Evolutionary conservation across 2,797 vertebrate species (phyloP), one percentile per base, ranked within the genome.

Genomic region (Sebastiscus tertius): DNA sequence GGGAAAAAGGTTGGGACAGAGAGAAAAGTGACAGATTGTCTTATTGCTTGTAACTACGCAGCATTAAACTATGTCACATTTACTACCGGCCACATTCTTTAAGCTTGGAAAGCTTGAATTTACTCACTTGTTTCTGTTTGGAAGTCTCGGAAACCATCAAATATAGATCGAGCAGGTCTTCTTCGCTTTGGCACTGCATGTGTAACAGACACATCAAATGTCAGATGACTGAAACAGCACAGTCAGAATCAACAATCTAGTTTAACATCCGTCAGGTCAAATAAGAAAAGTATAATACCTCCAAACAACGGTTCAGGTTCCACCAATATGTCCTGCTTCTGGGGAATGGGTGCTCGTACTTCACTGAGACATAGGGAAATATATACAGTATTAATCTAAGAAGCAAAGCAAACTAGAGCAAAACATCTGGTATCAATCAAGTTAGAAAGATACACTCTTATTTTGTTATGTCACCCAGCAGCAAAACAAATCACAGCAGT

Each of bases 91-190:
- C 12, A 22, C 20, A 52, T 66, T 31, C 9, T 64, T 55, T 59
- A 65, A 75, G 26, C 8, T 16, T 2, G 8, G 20, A 60, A 22
- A 67, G 22, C 26, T 56, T 54, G 5, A 75, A 67, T 56, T 31
- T 2, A 90, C 95, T 92, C 93, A 99, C 99, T 99, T 80, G 99
- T 99, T 96, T 99, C 99, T 77, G 99, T 99, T 86, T 99, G 99
- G 89, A 99, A 99, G 94, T 99, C 99, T 81, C 99, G 95, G 94
- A 99, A 99, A 78, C 99, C 99, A 78, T 99, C 99, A 90, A 99
- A 99, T 96, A 99, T 99, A 54, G 99, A 99, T 79, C 98, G 97
- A 34, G 99, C 97, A 52, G 98, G 98, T 93, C 98, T 96, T 87
- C 99, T 96, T 90, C 98, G 96, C 93, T 99, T 99, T 91, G 99